Percentiles rank a stretch among this genome's conserved stretches.
These are phyloP conservation scores for Sebastes goodei DNA, from an alignment of 2,797 vertebrate genomes.

Conservation along the genomic window DNA sequence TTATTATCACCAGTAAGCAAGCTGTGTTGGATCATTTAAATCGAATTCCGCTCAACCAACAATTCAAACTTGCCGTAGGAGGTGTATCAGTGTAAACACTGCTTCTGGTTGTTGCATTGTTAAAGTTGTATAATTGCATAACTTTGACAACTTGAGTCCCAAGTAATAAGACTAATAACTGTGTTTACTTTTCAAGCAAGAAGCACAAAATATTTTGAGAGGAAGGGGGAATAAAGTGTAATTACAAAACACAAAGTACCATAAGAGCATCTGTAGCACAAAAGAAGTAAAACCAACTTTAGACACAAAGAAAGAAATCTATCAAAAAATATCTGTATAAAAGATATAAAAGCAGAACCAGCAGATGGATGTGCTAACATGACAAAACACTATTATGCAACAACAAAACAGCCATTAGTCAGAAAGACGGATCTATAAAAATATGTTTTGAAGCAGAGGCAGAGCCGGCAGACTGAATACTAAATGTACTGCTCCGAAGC, in stretches of 20 bases:
- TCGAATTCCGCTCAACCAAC: slow-evolving; percentile 19
- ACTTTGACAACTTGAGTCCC: slow-evolving; percentile 5
- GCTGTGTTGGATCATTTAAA: slow-evolving; percentile 34
- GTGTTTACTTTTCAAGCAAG: background rate
- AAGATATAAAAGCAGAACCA: slow-evolving; percentile 7
- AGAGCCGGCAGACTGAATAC: background rate
- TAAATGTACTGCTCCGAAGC: background rate
- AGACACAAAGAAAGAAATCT: background rate
- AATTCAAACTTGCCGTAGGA: slow-evolving; percentile 1
- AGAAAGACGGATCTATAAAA: slow-evolving; percentile 1
- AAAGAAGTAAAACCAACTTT: slow-evolving; percentile 6
- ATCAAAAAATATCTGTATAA: background rate
- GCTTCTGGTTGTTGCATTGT: slow-evolving; percentile 22
- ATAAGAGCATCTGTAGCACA: slow-evolving; percentile 1
- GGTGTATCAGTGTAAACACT: slow-evolving; percentile 7
- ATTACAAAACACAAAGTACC: background rate
- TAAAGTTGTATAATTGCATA: background rate
- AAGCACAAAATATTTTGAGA: background rate
- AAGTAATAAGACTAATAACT: background rate
- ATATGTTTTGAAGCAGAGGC: background rate
- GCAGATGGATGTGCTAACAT: slow-evolving; percentile 14
- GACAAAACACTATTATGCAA: slow-evolving; percentile 12
- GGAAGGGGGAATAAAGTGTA: background rate
- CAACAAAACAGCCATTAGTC: slow-evolving; percentile 26
- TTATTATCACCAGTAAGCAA: slow-evolving; percentile 44